A percentile compares a stretch with the other conserved stretches of the same genome.
Conservation (phyloP, 2,888 invertebrate genomes). For the Nomada lathburiana region DNA sequence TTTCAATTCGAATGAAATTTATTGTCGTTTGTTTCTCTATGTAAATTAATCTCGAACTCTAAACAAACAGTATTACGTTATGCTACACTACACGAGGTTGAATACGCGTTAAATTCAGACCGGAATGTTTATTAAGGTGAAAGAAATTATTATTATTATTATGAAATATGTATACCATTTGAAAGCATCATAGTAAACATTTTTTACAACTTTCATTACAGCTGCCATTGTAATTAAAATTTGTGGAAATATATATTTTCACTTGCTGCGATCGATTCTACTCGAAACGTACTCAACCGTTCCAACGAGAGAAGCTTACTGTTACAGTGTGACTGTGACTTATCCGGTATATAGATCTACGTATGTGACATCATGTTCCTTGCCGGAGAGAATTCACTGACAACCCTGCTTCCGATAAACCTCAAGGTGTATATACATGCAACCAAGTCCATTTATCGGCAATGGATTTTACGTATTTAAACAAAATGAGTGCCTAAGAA, state of each 20-base stretch:
- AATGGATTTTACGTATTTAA: too few relatives aligned
- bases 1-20: background rate
- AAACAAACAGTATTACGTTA: background rate
- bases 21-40: constrained; percentile 2
- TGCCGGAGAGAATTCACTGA: too few relatives aligned
- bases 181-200: constrained; percentile 90
- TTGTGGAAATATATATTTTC: constrained; percentile 14
- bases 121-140: constrained; percentile 1
- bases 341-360: too few relatives aligned
- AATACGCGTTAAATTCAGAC: background rate
- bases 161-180: constrained; percentile 88
- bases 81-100: background rate
- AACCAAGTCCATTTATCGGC: too few relatives aligned
- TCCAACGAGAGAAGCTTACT: too few relatives aligned
- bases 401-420: too few relatives aligned
- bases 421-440: too few relatives aligned
- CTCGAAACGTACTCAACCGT: background rate
- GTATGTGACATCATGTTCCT: too few relatives aligned
- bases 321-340: too few relatives aligned
- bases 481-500: too few relatives aligned
- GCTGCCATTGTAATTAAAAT: constrained; percentile 51
- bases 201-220: constrained; percentile 85
- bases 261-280: constrained; percentile 14
- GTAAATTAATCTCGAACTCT: background rate
- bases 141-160: constrained; percentile 29